Evolutionary conservation across 2,888 invertebrate species (phyloP), one percentile per base, ranked within the genome.

Genomic region (Phragmatobia fuliginosa): DNA sequence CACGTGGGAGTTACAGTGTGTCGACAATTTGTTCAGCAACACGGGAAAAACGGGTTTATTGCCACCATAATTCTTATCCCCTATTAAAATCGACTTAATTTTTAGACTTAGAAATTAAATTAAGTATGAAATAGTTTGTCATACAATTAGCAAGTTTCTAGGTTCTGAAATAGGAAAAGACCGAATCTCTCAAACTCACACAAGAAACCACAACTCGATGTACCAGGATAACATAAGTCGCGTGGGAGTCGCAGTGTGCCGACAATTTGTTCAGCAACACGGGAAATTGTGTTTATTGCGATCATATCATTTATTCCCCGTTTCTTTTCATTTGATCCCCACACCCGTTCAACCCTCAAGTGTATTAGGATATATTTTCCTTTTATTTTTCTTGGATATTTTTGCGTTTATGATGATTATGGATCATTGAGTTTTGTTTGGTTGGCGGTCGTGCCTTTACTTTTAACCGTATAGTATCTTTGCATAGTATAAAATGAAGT

Each of bases 211-310:
- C 18, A 8, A 41, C 21, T 21, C 41, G 14, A 68, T n/a, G 58
- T 68, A 71, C 71, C 25, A 71, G 68, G 71, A 28, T 10, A 21
- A 66, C 71, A 74, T 81, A 78, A 84, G 80, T 71, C 71, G 72
- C 87, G 87, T 87, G 87, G 77, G 87, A 87, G 81, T 71, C 56
- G 28, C 75, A 71, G 70, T n/a, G 76, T 88, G 87, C 73, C 73
- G 72, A 76, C 85, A 86, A 87, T 84, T 85, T 79, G 79, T 73
- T 78, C 83, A 80, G 79, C 73, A 70, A 67, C 70, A 67, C 79
- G 83, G 90, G 87, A 88, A 90, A 88, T 88, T 85, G 85, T 85
- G 84, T 88, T 88, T 86, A 85, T 82, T 79, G 76, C 81, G 85
- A 87, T 88, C 85, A 85, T 85, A 87, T 88, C 85, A 85, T 86